Percentiles rank a stretch among this genome's conserved stretches.
Conservation (phyloP, 1,140 invertebrate species). For the Microplitis demolitor region DNA sequence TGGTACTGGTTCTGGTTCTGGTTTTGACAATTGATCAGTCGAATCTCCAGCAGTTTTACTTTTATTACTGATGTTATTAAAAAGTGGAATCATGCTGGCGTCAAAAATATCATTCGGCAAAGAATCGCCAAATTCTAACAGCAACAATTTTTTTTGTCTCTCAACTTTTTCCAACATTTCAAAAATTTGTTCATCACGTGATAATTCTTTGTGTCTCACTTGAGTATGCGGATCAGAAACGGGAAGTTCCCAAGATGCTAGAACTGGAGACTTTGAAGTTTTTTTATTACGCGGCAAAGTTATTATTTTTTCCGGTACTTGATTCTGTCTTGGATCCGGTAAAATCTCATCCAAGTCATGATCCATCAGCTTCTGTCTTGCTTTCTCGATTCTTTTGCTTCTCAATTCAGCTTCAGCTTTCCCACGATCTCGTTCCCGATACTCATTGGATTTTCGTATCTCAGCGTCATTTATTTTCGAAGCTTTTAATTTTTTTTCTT, state of each 20-base stretch:
- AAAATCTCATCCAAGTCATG: background rate
- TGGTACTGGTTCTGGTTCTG: background rate
- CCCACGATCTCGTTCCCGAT: no score
- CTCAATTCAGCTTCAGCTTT: background rate
- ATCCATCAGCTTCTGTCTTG: background rate
- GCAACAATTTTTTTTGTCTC: slow-evolving; percentile 45
- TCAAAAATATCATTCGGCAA: slow-evolving; percentile 51
- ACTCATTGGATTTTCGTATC: background rate
- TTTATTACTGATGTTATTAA: slow-evolving; percentile 27
- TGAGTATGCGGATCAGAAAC: background rate
- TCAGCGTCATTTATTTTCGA: background rate
- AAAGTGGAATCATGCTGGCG: slow-evolving; percentile 42
- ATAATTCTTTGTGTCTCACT: slow-evolving; percentile 25
- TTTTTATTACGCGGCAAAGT: background rate
- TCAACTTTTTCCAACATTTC: slow-evolving; percentile 52
- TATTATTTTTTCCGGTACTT: background rate
- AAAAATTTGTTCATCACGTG: slow-evolving; percentile 49
- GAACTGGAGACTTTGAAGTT: background rate
- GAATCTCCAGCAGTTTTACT: background rate
- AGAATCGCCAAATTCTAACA: slow-evolving; percentile 49
- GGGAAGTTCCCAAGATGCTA: slow-evolving; percentile 2
- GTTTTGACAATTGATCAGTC: background rate
- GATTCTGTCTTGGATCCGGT: background rate
- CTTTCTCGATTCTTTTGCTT: background rate
- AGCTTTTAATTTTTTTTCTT: slow-evolving; percentile 47